Base-by-base conservation (phyloP, 2,888 invertebrate genomes). In the Mermis nigrescens region DNA sequence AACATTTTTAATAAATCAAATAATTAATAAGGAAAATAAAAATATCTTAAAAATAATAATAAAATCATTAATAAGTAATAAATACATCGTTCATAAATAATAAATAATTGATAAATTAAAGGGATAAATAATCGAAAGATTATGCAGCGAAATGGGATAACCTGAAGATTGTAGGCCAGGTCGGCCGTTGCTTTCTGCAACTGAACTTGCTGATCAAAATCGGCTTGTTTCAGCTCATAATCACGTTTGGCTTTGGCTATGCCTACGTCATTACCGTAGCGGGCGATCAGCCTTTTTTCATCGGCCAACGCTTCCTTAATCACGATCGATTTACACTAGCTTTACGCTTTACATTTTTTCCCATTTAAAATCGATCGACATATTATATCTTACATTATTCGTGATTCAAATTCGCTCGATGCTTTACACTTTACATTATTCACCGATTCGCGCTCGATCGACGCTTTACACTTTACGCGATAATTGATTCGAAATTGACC, bases 201-300 rank as follows among this genome's bases (percentile, higher is more conserved):
- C 75, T 91, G 88, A 48, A 95, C 91, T 79, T 94, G 94, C 65
- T 87, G 85, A 73, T 95, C 94, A 73, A 94, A 95, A 1, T 86
- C 85, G 4, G 94, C 92, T 74, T 95, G 92, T 74, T 95, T 92
- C 63, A 94, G 77, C 76, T 94, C 91, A 73, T 91, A 95, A 75
- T 95, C 92, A 63, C 94, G 79, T 72, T 90, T 86, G 0, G 94
- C 89, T 75, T 94, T 91, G 1, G 94, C 91, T 61, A 95, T 92
- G 75, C 94, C 92, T 0, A 91, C 90, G 72, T 95, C 92, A 76
- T 95, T 95, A 24, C 86, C 77, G 74, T 89, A 89, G 62, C 88
- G 82, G 0, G 91, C 81, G 0, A 91, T 90, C 90, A 92, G 89
- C 55, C 91, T 80, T 73, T 91, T 88, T 74, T 94, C 91, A 73